Conservation (phyloP, 2,113 vertebrate genomes). For the Gobius niger region DNA sequence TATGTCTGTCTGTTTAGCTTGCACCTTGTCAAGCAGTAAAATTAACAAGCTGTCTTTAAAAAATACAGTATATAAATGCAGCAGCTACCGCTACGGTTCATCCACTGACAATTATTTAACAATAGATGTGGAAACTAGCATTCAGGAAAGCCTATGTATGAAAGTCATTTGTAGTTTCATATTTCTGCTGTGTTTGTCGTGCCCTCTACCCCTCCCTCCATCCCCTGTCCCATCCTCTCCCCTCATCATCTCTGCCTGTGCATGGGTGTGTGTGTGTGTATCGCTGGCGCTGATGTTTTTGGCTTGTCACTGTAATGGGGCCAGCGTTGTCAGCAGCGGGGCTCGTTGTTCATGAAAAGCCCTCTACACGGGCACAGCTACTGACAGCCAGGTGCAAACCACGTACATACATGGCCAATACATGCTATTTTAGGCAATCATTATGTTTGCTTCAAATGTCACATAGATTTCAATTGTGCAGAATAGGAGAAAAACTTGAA, state of each 20-base stretch:
- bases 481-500: background rate
- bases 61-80: constrained; percentile 16
- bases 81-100: background rate
- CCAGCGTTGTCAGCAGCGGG: constrained; percentile 66
- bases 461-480: background rate
- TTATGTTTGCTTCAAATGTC: background rate
- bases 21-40: constrained; percentile 9
- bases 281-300: constrained; percentile 62
- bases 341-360: constrained; percentile 63
- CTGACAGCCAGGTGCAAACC: constrained; percentile 42
- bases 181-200: constrained; percentile 26
- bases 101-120: constrained; percentile 6
- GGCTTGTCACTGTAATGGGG: constrained; percentile 75
- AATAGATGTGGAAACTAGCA: background rate
- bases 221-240: constrained; percentile 35
- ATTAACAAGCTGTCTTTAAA: constrained; percentile 23
- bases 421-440: constrained; percentile 8
- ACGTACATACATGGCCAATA: constrained; percentile 27
- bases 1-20: background rate
- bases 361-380: constrained; percentile 43
- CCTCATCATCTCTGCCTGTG: constrained; percentile 56
- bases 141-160: constrained; percentile 11
- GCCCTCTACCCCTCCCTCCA: constrained; percentile 29
- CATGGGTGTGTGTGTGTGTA: constrained; percentile 34
- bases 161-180: constrained; percentile 9